A percentile compares a stretch with the other conserved stretches of the same genome.
Evolutionary conservation across 2,797 vertebrate species (phyloP).

Genomic region (Myotis planiceps): DNA sequence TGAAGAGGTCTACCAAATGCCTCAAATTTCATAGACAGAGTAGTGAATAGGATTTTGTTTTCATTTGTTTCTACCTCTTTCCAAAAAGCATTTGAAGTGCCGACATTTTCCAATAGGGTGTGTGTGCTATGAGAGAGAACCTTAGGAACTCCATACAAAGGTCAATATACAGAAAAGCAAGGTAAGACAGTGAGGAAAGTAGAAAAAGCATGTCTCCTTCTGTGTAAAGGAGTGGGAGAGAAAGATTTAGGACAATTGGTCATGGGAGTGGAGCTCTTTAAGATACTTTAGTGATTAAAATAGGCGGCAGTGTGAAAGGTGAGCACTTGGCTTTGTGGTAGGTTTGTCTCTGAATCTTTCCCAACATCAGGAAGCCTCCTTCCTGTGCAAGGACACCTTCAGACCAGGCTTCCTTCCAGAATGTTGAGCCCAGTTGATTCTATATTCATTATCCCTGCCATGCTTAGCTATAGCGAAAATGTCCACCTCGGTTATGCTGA

Average conservation of each 20-base stretch:
- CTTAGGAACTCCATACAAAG: neutral
- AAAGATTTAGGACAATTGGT: neutral
- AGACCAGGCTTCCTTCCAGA: neutral
- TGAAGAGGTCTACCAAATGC: neutral
- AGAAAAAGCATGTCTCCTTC: neutral
- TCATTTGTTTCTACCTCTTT: neutral
- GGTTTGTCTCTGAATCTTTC: neutral
- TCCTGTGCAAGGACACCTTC: neutral
- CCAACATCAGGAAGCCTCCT: neutral
- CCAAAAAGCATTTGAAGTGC: neutral
- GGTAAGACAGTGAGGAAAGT: neutral
- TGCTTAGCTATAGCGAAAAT: neutral
- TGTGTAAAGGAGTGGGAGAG: neutral
- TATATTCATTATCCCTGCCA: neutral
- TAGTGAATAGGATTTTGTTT: neutral
- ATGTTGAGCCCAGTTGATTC: neutral
- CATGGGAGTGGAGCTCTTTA: neutral
- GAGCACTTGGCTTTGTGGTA: neutral
- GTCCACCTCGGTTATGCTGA: neutral
- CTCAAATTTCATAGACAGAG: neutral
- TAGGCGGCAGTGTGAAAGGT: neutral
- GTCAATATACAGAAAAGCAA: neutral
- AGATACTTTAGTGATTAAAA: neutral
- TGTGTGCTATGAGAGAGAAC: neutral
- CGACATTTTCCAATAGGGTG: neutral